Evolutionary conservation across 2,888 invertebrate genomes (phyloP), one percentile per base, ranked within the genome.

Genomic region (Drosophila austrosaltans): DNA sequence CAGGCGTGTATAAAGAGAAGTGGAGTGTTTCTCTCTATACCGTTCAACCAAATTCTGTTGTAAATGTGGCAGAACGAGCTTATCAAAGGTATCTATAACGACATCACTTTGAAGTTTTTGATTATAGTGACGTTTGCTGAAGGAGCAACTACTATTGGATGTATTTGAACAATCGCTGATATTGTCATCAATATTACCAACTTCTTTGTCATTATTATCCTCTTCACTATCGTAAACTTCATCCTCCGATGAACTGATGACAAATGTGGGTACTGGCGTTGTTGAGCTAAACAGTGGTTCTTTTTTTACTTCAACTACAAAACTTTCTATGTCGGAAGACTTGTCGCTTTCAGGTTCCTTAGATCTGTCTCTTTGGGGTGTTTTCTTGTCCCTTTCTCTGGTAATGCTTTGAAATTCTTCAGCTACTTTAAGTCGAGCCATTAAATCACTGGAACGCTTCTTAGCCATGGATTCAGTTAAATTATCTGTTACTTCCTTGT

Each of bases 31-130:
- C 10, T 71, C 73, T 2, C 78, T 83, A 75, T 91, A 92, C 1
- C 87, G 78, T n/a, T 82, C 76, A 0, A 66, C 77, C 22, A 91
- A 71, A 22, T 77, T 65, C 1, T 78, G 70, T 5, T 83, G 87
- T 0, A 92, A 66, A 30, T 87, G 81, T 1, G 91, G 90, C 36
- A 92, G 66, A 3, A 92, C 86, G 1, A 91, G 79, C 7, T 89
- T 90, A 64, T 92, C 92, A 48, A 92, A 92, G 60, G 82, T 91
- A 16, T 87, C 83, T 10, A 92, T 85, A 1, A 92, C 88, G 56
- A 89, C 86, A 60, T 90, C 84, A n/a, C 76, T 75, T 36, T 82
- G 78, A 2, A 88, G 81, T 44, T 88, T 89, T 1, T 76, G 63
- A 70, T 48, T 32, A 5, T 68, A 71, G 28, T 77, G 75, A 36